Evolutionary conservation across 2,113 vertebrate species (phyloP), one percentile per base, ranked within the genome.

Genomic region (Trogon melanurus): DNA sequence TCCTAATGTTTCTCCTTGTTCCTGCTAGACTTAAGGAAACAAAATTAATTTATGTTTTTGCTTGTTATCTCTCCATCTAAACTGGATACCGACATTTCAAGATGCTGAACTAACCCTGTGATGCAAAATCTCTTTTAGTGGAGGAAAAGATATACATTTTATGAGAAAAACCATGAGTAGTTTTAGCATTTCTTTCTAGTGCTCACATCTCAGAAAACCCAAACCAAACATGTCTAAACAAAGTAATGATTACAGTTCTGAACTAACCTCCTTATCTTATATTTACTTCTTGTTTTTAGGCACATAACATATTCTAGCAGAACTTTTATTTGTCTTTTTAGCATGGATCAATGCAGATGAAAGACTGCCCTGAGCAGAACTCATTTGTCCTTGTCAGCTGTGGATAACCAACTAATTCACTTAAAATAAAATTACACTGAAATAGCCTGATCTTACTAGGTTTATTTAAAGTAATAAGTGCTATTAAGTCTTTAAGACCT

Each of bases 341-440:
- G 36, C 10, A 67, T 58, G 47, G 74, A 97, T 96, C 96, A 95
- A 88, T 96, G 93, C 75, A 95, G 89, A 95, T 95, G 91, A 93
- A 88, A 94, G 90, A 92, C 61, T 81, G 51, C 88, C 66, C 66
- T 91, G 71, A 97, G 81, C 56, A 75, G n/a, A 91, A 85, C 45
- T 91, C 65, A 85, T 97, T 96, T 97, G 83, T 97, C 90, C 81
- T 47, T 97, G 94, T 94, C 96, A 96, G 83, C 64, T 88, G 44
- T 72, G 85, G 79, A 88, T 62, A 96, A 85, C 21, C 45, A 94
- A 86, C 81, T 95, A 97, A 96, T 48, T 84, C 21, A 97, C 78
- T 95, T 90, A 83, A 95, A 93, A 92, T 91, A 96, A 97, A 97
- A 91, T 84, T 96, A 85, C 50, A 83, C 58, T 85, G 38, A 21